Evolutionary conservation across 2,888 invertebrate genomes (phyloP).

Genomic region (Caenorhabditis panamensis): DNA sequence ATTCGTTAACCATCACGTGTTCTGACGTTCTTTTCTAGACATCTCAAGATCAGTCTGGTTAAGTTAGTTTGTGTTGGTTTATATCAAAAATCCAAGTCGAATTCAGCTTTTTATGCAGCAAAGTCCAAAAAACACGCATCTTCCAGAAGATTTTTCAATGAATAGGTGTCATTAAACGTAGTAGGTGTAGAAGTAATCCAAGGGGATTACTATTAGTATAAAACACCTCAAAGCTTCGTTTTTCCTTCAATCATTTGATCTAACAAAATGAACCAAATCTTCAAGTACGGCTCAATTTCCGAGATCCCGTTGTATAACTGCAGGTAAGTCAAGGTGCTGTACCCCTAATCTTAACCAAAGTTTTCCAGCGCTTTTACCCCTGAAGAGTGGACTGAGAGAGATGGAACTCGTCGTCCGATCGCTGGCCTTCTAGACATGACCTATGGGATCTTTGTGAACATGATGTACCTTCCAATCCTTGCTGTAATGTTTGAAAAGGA

Average conservation of each 20-base stretch:
- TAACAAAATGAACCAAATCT: conserved; percentile 39
- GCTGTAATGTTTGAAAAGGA: conserved; percentile 40
- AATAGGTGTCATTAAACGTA: background rate
- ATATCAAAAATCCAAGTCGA: no score
- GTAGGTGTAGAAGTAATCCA: background rate
- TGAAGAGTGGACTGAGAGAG: conserved; percentile 37
- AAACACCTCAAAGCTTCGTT: background rate
- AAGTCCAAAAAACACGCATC: no score
- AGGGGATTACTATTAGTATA: conserved; percentile 11
- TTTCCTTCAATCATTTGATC: no score
- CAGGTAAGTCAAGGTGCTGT: conserved; percentile 33
- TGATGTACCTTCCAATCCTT: conserved; percentile 40
- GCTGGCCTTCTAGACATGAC: conserved; percentile 27
- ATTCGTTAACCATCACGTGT: no score
- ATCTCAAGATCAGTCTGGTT: no score
- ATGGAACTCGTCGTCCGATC: conserved; percentile 32
- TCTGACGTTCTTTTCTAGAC: no score
- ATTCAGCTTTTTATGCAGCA: no score
- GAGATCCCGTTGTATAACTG: conserved; percentile 48
- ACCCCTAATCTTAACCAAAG: no score
- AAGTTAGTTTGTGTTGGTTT: no score
- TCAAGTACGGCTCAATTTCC: conserved; percentile 38
- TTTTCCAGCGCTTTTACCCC: conserved; percentile 28
- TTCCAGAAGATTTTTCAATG: no score
- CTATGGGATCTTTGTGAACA: conserved; percentile 39